Conservation (phyloP, 2,113 vertebrate species). For the Corynorhinus townsendii region DNA sequence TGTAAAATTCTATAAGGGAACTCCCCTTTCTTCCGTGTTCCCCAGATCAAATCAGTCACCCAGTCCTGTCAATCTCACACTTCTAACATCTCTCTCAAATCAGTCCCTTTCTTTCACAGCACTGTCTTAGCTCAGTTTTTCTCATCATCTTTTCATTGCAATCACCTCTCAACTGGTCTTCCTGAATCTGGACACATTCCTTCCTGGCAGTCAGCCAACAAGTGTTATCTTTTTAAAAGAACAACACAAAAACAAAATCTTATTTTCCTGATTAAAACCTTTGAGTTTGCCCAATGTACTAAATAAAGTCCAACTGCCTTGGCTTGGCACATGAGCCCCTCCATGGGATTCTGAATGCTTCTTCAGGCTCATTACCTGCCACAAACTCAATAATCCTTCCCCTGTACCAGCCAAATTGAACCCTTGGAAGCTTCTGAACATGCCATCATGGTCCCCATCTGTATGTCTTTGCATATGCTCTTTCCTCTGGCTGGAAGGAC, state of each 20-base stretch:
- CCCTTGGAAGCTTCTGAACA: neutral
- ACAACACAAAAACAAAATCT: neutral
- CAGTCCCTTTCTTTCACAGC: neutral
- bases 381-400: neutral
- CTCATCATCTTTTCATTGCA: neutral
- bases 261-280: neutral
- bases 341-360: neutral
- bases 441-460: neutral
- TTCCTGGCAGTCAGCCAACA: neutral
- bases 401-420: neutral
- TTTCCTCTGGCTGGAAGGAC: neutral
- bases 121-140: neutral
- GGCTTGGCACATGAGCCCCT: neutral
- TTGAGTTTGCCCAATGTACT: neutral
- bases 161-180: neutral
- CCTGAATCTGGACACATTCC: neutral
- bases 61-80: neutral
- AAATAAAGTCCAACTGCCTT: neutral
- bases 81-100: neutral
- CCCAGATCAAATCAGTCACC: neutral
- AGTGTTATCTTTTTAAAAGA: neutral
- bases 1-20: neutral
- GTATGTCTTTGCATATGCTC: neutral
- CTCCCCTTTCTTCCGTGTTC: neutral
- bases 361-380: neutral